Evolutionary conservation across 2,888 invertebrate species (phyloP).

Genomic region (Scelioninae gen. 2): DNA sequence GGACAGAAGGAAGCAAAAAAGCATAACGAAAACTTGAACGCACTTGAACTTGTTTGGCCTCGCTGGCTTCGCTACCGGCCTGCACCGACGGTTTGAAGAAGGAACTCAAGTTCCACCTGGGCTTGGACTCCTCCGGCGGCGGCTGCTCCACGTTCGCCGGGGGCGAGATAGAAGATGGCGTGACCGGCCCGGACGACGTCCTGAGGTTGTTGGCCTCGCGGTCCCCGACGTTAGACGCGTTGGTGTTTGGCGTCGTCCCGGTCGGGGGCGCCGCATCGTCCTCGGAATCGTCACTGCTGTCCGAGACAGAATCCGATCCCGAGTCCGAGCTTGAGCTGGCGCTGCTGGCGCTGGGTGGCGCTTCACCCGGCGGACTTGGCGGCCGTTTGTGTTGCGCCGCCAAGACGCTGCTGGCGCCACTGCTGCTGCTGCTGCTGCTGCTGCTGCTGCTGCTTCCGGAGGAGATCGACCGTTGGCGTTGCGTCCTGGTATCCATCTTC

Average conservation of each 20-base stretch:
- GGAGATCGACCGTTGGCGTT: conserved; percentile 57
- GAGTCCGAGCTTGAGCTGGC: conserved; percentile 81
- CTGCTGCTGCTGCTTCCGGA: conserved; percentile 55
- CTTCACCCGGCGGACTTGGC: conserved; percentile 76
- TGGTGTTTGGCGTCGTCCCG: conserved; percentile 42
- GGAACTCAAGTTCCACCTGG: conserved; percentile 73
- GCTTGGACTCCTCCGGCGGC: conserved; percentile 74
- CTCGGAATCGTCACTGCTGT: conserved; percentile 78
- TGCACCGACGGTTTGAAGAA: conserved; percentile 69
- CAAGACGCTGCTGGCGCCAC: conserved; percentile 38
- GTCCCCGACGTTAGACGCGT: conserved; percentile 56
- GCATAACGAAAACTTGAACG: background rate
- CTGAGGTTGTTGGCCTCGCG: conserved; percentile 52
- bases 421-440: conserved; percentile 50
- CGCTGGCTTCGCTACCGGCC: conserved; percentile 66
- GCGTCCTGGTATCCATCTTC: conserved; percentile 44
- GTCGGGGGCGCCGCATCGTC: conserved; percentile 71
- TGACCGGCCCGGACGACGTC: conserved; percentile 73
- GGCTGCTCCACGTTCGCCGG: conserved; percentile 66
- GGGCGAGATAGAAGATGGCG: conserved; percentile 70
- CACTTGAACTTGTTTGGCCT: conserved; percentile 67
- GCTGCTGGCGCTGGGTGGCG: conserved; percentile 76
- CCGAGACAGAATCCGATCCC: conserved; percentile 80
- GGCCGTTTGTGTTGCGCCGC: conserved; percentile 65
- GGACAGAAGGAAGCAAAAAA: no score